These are phyloP conservation scores for Drosophila ohnishii DNA, from an alignment of 1,140 invertebrate species.

Conservation along the genomic window DNA sequence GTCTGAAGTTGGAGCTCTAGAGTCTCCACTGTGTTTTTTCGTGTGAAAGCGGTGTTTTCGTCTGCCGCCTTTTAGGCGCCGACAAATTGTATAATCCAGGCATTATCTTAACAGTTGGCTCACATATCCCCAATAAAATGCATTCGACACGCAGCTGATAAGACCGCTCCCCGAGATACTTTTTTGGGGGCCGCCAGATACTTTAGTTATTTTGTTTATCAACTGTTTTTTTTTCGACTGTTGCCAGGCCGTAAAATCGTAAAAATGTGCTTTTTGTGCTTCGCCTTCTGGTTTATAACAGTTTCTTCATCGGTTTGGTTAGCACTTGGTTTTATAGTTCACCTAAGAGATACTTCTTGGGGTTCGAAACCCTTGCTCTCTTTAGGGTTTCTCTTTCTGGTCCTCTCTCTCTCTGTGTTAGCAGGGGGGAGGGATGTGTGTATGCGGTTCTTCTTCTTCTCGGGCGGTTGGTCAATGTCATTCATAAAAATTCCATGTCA, in stretches of 20 bases:
- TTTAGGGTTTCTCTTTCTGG: slow-evolving; percentile 3
- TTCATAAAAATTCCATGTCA: slow-evolving; percentile 76
- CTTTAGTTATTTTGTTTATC: slow-evolving; percentile 55
- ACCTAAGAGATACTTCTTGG: slow-evolving; percentile 33
- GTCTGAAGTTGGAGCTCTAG: background rate
- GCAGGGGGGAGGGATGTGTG: slow-evolving; percentile 22
- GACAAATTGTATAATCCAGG: slow-evolving; percentile 41
- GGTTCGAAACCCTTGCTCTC: slow-evolving; percentile 7
- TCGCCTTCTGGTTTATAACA: slow-evolving; percentile 54
- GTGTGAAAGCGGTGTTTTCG: slow-evolving; percentile 46
- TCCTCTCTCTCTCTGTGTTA: background rate
- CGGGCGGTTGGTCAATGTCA: slow-evolving; percentile 68
- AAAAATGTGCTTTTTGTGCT: slow-evolving; percentile 39
- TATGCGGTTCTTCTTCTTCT: slow-evolving; percentile 22
- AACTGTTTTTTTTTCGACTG: slow-evolving; percentile 28
- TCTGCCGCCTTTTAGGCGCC: slow-evolving; percentile 75
- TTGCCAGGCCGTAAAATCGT: slow-evolving; percentile 52
- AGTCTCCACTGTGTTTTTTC: slow-evolving; percentile 18
- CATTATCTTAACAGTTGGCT: slow-evolving; percentile 48
- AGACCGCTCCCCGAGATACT: slow-evolving; percentile 26
- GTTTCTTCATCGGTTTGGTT: slow-evolving; percentile 34
- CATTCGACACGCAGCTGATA: slow-evolving; percentile 54
- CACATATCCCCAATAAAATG: slow-evolving; percentile 34
- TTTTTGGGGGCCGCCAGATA: slow-evolving; percentile 23
- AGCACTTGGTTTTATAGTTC: slow-evolving; percentile 31